These are phyloP conservation scores for Labroides dimidiatus DNA, from an alignment of 2,797 vertebrate genomes.

Conservation along the genomic window DNA sequence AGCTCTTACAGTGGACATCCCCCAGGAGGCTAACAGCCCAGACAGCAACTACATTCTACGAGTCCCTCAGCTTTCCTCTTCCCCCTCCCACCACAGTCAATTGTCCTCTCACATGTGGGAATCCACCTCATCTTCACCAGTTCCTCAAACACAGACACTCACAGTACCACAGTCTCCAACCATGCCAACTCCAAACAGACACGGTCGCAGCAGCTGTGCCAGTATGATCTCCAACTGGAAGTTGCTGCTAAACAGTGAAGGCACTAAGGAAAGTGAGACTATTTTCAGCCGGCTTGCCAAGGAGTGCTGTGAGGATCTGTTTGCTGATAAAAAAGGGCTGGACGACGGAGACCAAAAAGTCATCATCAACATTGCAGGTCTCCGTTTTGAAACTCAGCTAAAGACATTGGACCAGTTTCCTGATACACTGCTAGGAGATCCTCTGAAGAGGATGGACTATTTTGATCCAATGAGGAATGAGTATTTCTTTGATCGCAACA, in stretches of 20 bases:
- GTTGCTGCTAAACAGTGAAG: constrained; percentile 86
- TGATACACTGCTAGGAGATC: constrained; percentile 92
- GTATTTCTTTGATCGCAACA: constrained; percentile 96
- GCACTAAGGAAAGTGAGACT: constrained; percentile 85
- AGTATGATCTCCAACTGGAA: constrained; percentile 92
- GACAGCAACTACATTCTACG: constrained; percentile 55
- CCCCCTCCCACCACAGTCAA: constrained; percentile 43
- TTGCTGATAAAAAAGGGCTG: constrained; percentile 84
- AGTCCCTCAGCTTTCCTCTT: constrained; percentile 45
- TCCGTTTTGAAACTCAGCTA: constrained; percentile 94
- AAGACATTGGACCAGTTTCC: constrained; percentile 95
- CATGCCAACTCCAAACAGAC: constrained; percentile 59
- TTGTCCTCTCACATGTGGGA: constrained; percentile 66
- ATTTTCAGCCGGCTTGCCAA: constrained; percentile 88
- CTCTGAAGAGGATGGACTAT: constrained; percentile 91
- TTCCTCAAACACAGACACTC: constrained; percentile 51
- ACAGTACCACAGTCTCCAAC: constrained; percentile 69
- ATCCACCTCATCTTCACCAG: constrained; percentile 57
- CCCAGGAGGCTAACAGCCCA: constrained; percentile 59
- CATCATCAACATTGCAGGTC: constrained; percentile 95
- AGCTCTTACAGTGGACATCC: constrained; percentile 74
- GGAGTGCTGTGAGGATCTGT: constrained; percentile 88
- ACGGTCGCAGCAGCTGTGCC: constrained; percentile 81
- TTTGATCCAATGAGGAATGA: constrained; percentile 99
- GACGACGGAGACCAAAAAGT: constrained; percentile 93